Conservation (phyloP, 2,888 invertebrate genomes). For the Cenopis cana region DNA sequence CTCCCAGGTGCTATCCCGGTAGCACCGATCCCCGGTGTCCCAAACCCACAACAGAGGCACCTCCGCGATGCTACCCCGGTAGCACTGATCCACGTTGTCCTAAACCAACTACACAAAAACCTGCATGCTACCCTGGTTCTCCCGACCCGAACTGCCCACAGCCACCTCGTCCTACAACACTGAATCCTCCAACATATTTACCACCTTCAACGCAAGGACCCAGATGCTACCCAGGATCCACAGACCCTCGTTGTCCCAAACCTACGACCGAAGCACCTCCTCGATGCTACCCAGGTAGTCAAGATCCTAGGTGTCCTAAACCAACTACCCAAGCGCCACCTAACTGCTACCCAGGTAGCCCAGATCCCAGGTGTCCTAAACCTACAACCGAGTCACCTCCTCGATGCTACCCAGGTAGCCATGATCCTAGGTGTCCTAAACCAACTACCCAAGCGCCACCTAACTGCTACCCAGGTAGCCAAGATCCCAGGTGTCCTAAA, state of each 20-base stretch:
- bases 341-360: slow-evolving; percentile 52
- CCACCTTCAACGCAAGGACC: slow-evolving; percentile 45
- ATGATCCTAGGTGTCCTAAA: slow-evolving; percentile 57
- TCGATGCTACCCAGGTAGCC: slow-evolving; percentile 60
- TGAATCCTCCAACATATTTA: slow-evolving; percentile 7
- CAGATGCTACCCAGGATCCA: slow-evolving; percentile 48
- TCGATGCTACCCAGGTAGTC: slow-evolving; percentile 60
- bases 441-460: slow-evolving; percentile 49
- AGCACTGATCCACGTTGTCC: slow-evolving; percentile 31
- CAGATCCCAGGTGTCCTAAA: slow-evolving; percentile 54
- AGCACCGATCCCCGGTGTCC: slow-evolving; percentile 30
- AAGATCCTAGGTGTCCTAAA: slow-evolving; percentile 57
- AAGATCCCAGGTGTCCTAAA: slow-evolving; percentile 48
- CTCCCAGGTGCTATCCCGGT: slow-evolving; percentile 36
- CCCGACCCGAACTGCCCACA: slow-evolving; percentile 29
- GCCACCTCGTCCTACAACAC: slow-evolving; percentile 2
- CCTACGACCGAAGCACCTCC: slow-evolving; percentile 48
- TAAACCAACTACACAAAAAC: slow-evolving; percentile 25
- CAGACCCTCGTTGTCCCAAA: slow-evolving; percentile 54
- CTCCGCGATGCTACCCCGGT: slow-evolving; percentile 26
- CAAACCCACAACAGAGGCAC: slow-evolving; percentile 15
- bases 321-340: slow-evolving; percentile 49
- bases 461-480: slow-evolving; percentile 56
- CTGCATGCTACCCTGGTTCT: slow-evolving; percentile 28
- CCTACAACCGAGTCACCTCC: slow-evolving; percentile 48